Conservation (phyloP, 2,797 vertebrate genomes). For the Todus mexicanus region DNA sequence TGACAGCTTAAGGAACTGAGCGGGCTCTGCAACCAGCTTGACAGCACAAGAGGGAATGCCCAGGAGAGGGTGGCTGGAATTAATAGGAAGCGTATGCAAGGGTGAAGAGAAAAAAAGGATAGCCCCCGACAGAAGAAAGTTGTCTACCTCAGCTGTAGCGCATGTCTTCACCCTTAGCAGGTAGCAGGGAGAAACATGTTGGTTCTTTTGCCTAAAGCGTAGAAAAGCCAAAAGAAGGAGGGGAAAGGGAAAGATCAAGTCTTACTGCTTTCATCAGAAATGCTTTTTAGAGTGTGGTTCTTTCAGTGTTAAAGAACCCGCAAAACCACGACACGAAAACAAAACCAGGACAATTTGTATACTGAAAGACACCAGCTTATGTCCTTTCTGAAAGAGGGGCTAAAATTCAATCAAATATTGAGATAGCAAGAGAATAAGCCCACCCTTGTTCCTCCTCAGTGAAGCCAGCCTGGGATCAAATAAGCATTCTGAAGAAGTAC, state of each 20-base stretch:
- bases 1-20: neutral
- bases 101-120: neutral
- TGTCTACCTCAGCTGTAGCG: neutral
- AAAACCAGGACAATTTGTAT: neutral
- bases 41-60: neutral
- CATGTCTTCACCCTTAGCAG: neutral
- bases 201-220: neutral
- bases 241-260: neutral
- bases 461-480: neutral
- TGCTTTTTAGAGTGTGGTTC: neutral
- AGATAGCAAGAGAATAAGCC: neutral
- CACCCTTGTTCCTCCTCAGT: accelerated
- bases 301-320: neutral
- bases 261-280: neutral
- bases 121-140: neutral
- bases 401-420: neutral
- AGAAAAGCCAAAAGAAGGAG: neutral
- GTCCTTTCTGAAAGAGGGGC: neutral
- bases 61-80: neutral
- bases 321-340: neutral
- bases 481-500: neutral
- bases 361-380: neutral
- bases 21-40: neutral
- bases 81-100: neutral
- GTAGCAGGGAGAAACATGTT: neutral